Base-by-base conservation (phyloP, 2,113 vertebrate genomes). In the Triplophysa tibetana region DNA sequence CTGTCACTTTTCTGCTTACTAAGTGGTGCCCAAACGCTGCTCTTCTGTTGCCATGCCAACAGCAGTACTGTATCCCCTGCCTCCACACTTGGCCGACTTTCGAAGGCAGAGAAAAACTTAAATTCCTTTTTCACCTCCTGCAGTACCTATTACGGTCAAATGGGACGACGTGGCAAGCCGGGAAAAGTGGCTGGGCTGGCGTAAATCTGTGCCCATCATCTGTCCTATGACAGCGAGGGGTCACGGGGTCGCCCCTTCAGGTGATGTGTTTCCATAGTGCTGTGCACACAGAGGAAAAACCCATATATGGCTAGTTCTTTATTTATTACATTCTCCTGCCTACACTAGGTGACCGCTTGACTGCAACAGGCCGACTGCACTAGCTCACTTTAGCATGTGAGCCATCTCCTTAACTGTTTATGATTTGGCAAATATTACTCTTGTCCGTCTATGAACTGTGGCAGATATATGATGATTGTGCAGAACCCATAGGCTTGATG, bases 91-190 rank as follows among this genome's bases (percentile, higher is more conserved):
- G 88, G 85, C 85, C 83, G 87, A 88, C 88, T 81, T 84, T 86
- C 81, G 87, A 80, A 84, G 83, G 77, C 86, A 85, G 83, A 83
- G 90, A 77, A 85, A 88, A 91, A 92, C 89, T 89, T 90, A 86
- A 91, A 89, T 90, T 89, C 92, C 91, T 89, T 65, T 72, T 75
- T 69, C 83, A 84, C 84, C 82, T 80, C 77, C 79, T 61, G 62
- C 86, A 79, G 80, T 83, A 84, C 93, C 92, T 93, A 93, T 93
- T 93, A 93, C 91, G 91, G 93, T 92, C 88, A 93, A 90, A 89
- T 81, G 66, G 87, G 87, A 80, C 80, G 60, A 81, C 79, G 65
- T 56, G 79, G 83, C 60, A 69, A 70, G 79, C 84, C 85, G 9
- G 86, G 85, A 89, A 83, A 88, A 70, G 82, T 84, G 77, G 82